A percentile compares a stretch with the other conserved stretches of the same genome.
phyloP scores from a whole-genome alignment of 2,113 vertebrate genomes.

The Leucoraja erinaceus region DNA sequence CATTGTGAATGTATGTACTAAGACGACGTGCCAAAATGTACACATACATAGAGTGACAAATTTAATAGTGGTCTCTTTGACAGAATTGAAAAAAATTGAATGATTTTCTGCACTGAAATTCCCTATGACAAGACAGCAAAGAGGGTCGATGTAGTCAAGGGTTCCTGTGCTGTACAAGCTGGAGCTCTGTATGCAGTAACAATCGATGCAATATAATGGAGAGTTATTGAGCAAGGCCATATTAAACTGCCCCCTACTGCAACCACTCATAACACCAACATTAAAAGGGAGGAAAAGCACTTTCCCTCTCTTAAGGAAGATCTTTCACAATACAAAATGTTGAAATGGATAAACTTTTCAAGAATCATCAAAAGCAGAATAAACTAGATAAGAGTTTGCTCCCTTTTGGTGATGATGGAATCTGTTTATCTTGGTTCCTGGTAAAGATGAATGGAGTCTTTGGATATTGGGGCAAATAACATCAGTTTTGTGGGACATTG shows the following conservation, averaged over 20 bases:
- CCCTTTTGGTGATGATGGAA: conserved; percentile 61
- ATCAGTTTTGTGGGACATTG: too few species aligned
- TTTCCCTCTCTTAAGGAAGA: conserved; percentile 75
- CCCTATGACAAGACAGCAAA: conserved; percentile 76
- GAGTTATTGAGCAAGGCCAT: conserved; percentile 69
- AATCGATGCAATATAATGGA: conserved; percentile 74
- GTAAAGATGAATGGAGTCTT: conserved; percentile 54
- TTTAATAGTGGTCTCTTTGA: conserved; percentile 50
- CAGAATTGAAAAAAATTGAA: conserved; percentile 75
- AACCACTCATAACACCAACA: conserved; percentile 86
- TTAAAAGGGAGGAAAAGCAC: conserved; percentile 81
- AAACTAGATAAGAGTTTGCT: conserved; percentile 82
- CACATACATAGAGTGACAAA: conserved; percentile 45
- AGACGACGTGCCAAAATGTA: background rate
- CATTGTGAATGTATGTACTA: background rate
- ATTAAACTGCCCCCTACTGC: conserved; percentile 75
- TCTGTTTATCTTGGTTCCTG: conserved; percentile 63
- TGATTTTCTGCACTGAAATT: conserved; percentile 76
- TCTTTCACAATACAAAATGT: conserved; percentile 91
- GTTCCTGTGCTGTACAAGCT: conserved; percentile 63
- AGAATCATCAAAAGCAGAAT: conserved; percentile 88
- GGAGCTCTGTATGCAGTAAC: conserved; percentile 75
- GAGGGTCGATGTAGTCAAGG: conserved; percentile 70
- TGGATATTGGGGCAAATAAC: conserved; percentile 1
- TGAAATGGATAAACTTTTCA: conserved; percentile 90